These are phyloP conservation scores for Stenoptilia bipunctidactyla DNA, from an alignment of 2,888 invertebrate species.

Conservation along the genomic window DNA sequence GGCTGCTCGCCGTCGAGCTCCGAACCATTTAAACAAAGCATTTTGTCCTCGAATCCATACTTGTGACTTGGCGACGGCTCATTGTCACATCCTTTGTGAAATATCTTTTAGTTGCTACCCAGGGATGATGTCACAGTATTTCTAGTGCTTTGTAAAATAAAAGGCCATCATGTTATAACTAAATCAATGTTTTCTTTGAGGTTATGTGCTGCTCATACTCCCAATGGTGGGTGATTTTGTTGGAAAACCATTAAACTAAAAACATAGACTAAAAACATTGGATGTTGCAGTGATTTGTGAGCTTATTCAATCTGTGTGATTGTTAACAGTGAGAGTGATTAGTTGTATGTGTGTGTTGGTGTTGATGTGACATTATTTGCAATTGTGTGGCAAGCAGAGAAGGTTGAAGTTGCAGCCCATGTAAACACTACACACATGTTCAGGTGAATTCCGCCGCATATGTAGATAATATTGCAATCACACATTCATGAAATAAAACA, in stretches of 20 bases:
- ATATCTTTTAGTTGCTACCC: slow-evolving; percentile 21
- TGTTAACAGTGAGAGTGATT: background rate
- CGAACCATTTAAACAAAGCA: slow-evolving; percentile 66
- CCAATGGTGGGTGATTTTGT: background rate
- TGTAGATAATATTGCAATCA: no score
- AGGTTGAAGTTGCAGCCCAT: background rate
- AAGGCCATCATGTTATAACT: background rate
- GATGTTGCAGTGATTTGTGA: slow-evolving; percentile 24
- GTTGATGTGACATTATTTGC: no score
- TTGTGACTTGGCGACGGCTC: slow-evolving; percentile 36
- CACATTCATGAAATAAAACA: no score
- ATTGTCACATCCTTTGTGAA: slow-evolving; percentile 44
- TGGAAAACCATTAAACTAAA: background rate
- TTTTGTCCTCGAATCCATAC: slow-evolving; percentile 56
- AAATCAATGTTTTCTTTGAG: slow-evolving; percentile 54
- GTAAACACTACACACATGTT: background rate
- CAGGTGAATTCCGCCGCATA: background rate
- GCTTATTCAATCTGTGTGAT: slow-evolving; percentile 10
- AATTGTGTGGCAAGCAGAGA: background rate
- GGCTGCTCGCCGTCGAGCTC: slow-evolving; percentile 42
- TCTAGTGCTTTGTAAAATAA: background rate
- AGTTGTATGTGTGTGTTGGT: slow-evolving; percentile 1
- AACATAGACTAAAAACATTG: background rate
- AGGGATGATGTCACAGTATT: background rate
- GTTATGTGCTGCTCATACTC: slow-evolving; percentile 32